phyloP scores from a whole-genome alignment of 2,888 invertebrate genomes.

The Sipha maydis region DNA sequence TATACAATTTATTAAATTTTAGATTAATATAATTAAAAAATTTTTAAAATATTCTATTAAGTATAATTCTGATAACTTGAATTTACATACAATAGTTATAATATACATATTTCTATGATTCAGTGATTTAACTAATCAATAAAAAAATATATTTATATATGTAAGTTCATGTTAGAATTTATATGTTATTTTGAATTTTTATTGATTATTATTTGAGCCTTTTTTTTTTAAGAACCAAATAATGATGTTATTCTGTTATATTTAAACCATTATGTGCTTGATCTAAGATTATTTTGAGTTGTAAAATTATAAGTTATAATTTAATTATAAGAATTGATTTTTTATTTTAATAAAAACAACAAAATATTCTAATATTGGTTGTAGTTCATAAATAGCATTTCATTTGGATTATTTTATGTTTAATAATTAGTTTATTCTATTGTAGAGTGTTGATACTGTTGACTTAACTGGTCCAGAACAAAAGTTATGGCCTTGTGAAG shows the following conservation, averaged over 20 bases:
- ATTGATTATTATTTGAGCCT: too few species aligned
- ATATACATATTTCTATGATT: neutral
- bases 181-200: too few species aligned
- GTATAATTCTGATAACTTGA: neutral
- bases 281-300: too few species aligned
- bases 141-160: neutral
- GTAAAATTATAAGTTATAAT: too few species aligned
- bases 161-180: neutral
- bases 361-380: too few species aligned
- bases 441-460: constrained; percentile 40
- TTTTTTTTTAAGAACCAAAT: too few species aligned
- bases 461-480: constrained; percentile 50
- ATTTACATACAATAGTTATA: neutral
- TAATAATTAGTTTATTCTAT: neutral
- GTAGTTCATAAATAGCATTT: neutral
- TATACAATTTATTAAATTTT: neutral
- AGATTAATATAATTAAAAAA: neutral
- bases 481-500: constrained; percentile 45
- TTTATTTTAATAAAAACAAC: too few species aligned
- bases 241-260: too few species aligned
- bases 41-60: neutral
- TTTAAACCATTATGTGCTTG: too few species aligned
- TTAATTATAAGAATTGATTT: too few species aligned
- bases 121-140: neutral
- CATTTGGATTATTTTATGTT: neutral